phyloP scores from a whole-genome alignment of 1,140 invertebrate genomes.

The Cherax destructor region DNA sequence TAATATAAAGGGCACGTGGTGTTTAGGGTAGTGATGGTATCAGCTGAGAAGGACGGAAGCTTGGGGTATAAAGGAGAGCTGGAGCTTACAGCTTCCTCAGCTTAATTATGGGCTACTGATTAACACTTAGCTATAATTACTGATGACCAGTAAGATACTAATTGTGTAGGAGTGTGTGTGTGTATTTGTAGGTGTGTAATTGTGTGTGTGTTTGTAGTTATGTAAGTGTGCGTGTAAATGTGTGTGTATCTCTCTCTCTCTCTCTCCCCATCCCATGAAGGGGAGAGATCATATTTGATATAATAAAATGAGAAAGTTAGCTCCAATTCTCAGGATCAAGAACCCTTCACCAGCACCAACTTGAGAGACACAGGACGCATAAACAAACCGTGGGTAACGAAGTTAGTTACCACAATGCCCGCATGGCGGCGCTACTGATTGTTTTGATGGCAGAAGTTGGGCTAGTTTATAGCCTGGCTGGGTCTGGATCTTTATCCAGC shows the following conservation, averaged over 20 bases:
- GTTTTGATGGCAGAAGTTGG: not conserved
- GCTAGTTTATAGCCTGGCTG: constrained; percentile 1
- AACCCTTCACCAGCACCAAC: not conserved
- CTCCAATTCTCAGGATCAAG: no score
- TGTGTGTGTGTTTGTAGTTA: no score
- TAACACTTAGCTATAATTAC: no score
- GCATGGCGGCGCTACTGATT: not conserved
- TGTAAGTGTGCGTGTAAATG: no score
- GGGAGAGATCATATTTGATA: no score
- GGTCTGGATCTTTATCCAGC: not conserved
- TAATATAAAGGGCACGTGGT: not conserved
- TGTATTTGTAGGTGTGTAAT: no score
- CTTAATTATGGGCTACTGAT: not conserved
- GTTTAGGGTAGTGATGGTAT: not conserved
- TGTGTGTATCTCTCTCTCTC: no score
- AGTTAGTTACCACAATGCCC: not conserved
- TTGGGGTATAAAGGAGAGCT: not conserved
- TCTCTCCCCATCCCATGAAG: no score
- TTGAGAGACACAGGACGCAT: not conserved
- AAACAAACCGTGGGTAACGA: constrained; percentile 9
- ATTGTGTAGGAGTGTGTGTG: no score
- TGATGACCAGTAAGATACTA: no score
- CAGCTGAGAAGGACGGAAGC: not conserved
- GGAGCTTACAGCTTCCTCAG: not conserved
- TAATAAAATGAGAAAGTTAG: no score